Base-by-base conservation (phyloP, 2,888 invertebrate genomes). In the Drosophila robusta region DNA sequence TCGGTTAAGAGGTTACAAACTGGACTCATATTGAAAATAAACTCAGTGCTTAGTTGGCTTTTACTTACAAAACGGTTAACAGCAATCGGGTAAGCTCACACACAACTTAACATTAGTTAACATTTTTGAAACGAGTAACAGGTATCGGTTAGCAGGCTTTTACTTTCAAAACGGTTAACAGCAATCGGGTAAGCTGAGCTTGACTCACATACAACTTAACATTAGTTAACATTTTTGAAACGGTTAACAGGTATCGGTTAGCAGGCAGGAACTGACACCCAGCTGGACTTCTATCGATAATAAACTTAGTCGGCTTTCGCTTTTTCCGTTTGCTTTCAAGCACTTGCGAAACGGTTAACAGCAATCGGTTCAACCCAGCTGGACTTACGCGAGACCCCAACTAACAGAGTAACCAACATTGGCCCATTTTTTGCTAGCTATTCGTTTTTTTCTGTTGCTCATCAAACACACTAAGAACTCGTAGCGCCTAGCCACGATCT, bases 161-260 rank as follows among this genome's bases (percentile, higher is more conserved):
- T n/a, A n/a, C n/a, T 26, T 29, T 7, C 8, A 3, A 22, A 57
- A 26, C 56, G 36, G 29, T 14, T 50, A 50, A 22, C n/a, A 50
- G 39, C 47, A 41, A 57, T 57, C 22, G 12, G 18, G 29, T 18
- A 34, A 44, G 16, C 44, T 4, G 0, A 36, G 12, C 16, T 42
- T 9, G 5, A 9, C 41, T 18, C 0, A 12, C 22, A 41, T 11
- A 11, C 0, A n/a, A 39, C 46, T 67, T 46, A 26, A 18, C 52
- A 14, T 41, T 46, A 32, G 62, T 69, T 61, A 51, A 55, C 11
- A n/a, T n/a, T n/a, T n/a, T n/a, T n/a, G n/a, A n/a, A n/a, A n/a
- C n/a, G n/a, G n/a, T n/a, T n/a, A n/a, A n/a, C n/a, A n/a, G n/a
- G n/a, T n/a, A n/a, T n/a, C n/a, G n/a, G n/a, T n/a, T n/a, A n/a